These are phyloP conservation scores for Guaruba guarouba DNA, from an alignment of 2,113 vertebrate species.

Conservation along the genomic window DNA sequence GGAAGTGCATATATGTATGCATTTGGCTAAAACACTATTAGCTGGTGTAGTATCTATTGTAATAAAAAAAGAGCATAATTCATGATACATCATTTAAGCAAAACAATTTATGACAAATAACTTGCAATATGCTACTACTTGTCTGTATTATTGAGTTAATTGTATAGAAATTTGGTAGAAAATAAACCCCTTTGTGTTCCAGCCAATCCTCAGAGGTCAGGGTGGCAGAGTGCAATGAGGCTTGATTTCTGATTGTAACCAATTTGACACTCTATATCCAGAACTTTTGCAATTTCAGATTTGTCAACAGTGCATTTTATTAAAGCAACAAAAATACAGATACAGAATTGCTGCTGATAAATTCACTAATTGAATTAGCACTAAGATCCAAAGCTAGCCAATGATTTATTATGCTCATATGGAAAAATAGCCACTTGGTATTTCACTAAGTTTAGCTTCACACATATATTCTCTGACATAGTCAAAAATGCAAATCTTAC, in stretches of 20 bases:
- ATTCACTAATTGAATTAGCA: not conserved
- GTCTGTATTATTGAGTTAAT: not conserved
- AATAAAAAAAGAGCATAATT: not conserved
- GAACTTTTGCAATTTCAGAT: not conserved
- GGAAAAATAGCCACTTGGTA: not conserved
- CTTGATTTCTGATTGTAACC: not conserved
- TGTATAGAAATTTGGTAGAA: not conserved
- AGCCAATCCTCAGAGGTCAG: not conserved
- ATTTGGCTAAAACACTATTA: not conserved
- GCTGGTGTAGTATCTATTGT: not conserved
- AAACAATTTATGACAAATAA: not conserved
- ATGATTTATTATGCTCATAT: not conserved
- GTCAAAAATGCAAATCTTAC: not conserved
- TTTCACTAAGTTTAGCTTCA: not conserved
- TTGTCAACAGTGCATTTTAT: not conserved
- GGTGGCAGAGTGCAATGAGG: not conserved
- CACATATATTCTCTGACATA: not conserved
- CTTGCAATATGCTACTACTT: not conserved
- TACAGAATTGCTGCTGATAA: not conserved
- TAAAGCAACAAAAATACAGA: not conserved
- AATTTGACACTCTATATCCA: not conserved
- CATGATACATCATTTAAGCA: not conserved
- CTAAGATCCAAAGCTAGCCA: not conserved
- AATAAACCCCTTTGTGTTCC: not conserved
- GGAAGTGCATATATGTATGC: not conserved